Evolutionary conservation across 2,888 invertebrate genomes (phyloP).

Genomic region (Lottia scabra): DNA sequence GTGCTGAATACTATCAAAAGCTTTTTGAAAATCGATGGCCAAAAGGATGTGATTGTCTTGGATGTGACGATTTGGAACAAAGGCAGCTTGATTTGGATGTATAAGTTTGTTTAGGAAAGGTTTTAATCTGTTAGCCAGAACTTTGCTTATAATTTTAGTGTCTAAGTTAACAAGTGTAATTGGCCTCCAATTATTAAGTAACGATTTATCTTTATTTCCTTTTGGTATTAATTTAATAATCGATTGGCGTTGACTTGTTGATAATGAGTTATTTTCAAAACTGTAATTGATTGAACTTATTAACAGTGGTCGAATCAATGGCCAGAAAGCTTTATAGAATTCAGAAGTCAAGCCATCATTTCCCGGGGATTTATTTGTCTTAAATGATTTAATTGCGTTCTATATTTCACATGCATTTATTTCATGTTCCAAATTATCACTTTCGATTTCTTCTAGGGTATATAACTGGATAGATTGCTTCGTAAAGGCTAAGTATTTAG

Average conservation of each 20-base stretch:
- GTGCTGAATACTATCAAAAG: neutral
- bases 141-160: neutral
- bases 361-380: no score
- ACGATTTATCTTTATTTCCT: no score
- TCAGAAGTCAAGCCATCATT: no score
- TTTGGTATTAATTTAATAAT: no score
- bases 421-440: slow-evolving; percentile 1
- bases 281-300: no score
- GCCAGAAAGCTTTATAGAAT: no score
- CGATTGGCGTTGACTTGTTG: no score
- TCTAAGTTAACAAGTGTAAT: neutral
- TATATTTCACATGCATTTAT: neutral
- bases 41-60: no score
- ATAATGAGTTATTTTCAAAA: no score
- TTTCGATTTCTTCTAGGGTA: neutral
- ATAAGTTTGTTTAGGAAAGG: neutral
- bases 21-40: neutral
- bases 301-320: no score
- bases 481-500: no score
- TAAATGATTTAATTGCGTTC: no score
- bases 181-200: neutral
- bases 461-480: neutral
- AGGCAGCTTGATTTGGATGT: neutral
- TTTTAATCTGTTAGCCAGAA: neutral
- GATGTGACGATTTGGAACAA: neutral